Conservation (phyloP, 2,888 invertebrate genomes). For the Argynnis bischoffii region DNA sequence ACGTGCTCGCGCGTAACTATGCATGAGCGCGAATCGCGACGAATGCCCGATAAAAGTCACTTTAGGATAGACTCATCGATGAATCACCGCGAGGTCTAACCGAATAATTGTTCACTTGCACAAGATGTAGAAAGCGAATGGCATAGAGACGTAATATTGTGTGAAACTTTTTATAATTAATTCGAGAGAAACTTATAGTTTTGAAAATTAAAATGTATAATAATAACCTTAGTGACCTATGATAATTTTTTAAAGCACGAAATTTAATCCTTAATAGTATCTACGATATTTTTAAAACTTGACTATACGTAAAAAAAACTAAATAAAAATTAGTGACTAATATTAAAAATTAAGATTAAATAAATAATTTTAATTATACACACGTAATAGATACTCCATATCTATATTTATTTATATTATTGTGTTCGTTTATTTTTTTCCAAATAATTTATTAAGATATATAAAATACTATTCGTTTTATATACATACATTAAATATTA, state of each 20-base stretch:
- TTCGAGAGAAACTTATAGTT: conserved; percentile 13
- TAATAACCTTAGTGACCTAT: conserved; percentile 1
- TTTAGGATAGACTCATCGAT: conserved; percentile 80
- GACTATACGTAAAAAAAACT: no score
- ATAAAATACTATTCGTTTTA: no score
- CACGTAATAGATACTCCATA: no score
- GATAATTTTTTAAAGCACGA: not conserved
- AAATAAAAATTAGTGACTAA: no score
- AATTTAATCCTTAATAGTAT: not conserved
- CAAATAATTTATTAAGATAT: no score
- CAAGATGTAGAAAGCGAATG: conserved; percentile 66
- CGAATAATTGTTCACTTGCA: conserved; percentile 75
- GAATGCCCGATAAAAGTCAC: conserved; percentile 72
- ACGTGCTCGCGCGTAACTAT: conserved; percentile 48
- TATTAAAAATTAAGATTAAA: no score
- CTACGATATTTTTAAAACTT: no score
- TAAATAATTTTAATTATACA: no score
- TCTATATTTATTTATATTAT: no score
- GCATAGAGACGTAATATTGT: conserved; percentile 53
- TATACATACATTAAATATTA: conserved; percentile 3
- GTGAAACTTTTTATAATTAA: conserved; percentile 34
- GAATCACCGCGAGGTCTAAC: conserved; percentile 71
- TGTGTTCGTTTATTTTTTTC: no score
- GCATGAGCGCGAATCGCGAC: conserved; percentile 44
- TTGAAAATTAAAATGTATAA: not conserved